Base-by-base conservation (phyloP, 2,113 vertebrate species). In the Orcinus orca region DNA sequence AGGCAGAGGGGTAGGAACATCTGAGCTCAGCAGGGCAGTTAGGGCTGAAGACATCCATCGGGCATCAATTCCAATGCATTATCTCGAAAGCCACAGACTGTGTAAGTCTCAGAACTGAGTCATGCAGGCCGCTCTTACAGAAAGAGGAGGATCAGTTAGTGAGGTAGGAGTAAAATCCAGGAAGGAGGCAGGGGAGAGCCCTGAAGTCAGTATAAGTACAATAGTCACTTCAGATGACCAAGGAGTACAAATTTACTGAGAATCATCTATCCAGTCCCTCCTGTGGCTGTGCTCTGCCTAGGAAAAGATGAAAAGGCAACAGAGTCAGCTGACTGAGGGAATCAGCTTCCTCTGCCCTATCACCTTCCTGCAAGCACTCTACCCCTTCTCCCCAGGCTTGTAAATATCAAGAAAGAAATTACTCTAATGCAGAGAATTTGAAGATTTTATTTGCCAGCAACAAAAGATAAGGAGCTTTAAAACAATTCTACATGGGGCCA, bases 11-110 rank as follows among this genome's bases (percentile, higher is more conserved):
- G 9, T 44, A n/a, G 82, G 86, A 90, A 81, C 33, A 0, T 62
- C 85, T 90, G 87, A 90, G 95, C 74, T 96, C 83, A 86, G 73
- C 20, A 38, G 36, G 70, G 88, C 3, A 29, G 68, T 47, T 71
- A 31, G n/a, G 18, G n/a, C 29, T 41, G 53, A 65, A 89, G 84
- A 70, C 14, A 13, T 76, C 90, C 87, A 23, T 11, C 36, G 74
- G 88, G 84, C 93, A 94, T 95, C 50, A 20, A 12, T 65, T 97
- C 77, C 81, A 67, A 96, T 62, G 70, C 60, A 65, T n/a, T 68
- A 41, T 87, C 84, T 85, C 50, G 26, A 82, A 94, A 63, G 20
- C 65, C 67, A 81, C 68, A 93, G 70, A 63, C 26, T 9, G 58
- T 18, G 62, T 82, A 41, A 53, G 80, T 89, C 70, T 96, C 90